Conservation (phyloP, 2,888 invertebrate genomes). For the Tetranychus truncatus region DNA sequence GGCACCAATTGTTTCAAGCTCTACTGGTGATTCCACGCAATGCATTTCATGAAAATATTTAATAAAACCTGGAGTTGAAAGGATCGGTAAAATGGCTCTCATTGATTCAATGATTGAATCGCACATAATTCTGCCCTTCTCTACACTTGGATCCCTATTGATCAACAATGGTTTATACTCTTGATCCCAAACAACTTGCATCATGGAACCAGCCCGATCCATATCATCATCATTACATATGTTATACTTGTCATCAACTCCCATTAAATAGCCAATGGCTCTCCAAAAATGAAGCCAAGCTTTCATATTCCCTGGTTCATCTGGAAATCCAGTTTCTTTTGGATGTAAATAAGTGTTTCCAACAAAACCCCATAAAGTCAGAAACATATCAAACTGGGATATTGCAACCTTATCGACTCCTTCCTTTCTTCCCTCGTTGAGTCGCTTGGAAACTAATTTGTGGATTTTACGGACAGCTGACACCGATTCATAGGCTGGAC, state of each 20-base stretch:
- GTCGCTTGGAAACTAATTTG: conserved; percentile 21
- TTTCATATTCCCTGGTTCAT: conserved; percentile 43
- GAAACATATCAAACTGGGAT: conserved; percentile 60
- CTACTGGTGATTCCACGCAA: neutral
- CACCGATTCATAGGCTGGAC: conserved; percentile 35
- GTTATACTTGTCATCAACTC: conserved; percentile 47
- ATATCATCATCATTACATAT: conserved; percentile 11
- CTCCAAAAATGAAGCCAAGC: conserved; percentile 66
- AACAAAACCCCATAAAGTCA: conserved; percentile 71
- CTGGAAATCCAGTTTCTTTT: conserved; percentile 46
- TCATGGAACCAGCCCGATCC: neutral
- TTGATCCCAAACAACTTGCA: neutral
- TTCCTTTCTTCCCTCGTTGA: conserved; percentile 8
- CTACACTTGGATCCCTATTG: neutral
- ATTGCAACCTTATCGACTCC: conserved; percentile 34
- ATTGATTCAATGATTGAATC: neutral
- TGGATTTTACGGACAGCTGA: conserved; percentile 32
- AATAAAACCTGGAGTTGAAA: neutral
- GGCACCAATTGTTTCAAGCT: neutral
- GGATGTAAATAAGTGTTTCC: conserved; percentile 48
- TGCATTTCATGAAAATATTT: conserved; percentile 3
- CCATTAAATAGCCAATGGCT: conserved; percentile 57
- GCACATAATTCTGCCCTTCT: neutral
- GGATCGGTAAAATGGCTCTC: neutral
- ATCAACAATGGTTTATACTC: conserved; percentile 2